Percentiles rank a stretch among this genome's conserved stretches.
phyloP scores from a whole-genome alignment of 1,140 invertebrate species.

The Gryon sp. region DNA sequence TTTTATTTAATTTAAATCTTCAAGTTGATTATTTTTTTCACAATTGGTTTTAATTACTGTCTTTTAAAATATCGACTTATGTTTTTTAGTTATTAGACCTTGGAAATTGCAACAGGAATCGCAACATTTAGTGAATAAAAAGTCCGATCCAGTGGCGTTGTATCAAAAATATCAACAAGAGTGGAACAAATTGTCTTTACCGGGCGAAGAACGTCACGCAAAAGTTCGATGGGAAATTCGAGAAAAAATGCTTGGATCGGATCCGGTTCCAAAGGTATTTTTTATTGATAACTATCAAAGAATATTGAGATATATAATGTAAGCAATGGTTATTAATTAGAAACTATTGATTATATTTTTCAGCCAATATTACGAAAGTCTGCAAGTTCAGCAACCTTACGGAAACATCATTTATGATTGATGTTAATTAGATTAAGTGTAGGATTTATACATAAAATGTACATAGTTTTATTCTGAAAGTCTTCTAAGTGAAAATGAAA shows the following conservation, averaged over 20 bases:
- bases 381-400: conserved; percentile 48
- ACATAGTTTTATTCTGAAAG: conserved; percentile 1
- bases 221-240: conserved; percentile 83
- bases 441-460: too few species aligned
- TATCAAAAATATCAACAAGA: conserved; percentile 87
- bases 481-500: too few species aligned
- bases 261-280: conserved; percentile 74
- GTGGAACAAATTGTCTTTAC: conserved; percentile 87
- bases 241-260: conserved; percentile 80
- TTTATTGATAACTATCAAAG: too few species aligned
- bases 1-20: conserved; percentile 8
- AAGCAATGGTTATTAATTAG: not conserved
- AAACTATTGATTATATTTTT: conserved; percentile 32
- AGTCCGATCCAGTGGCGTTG: conserved; percentile 85
- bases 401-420: conserved; percentile 33
- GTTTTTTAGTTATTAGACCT: conserved; percentile 79
- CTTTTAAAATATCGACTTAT: too few species aligned
- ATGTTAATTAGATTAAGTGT: conserved; percentile 1
- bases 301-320: not conserved
- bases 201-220: conserved; percentile 83
- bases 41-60: too few species aligned
- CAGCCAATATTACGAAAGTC: conserved; percentile 69
- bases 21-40: too few species aligned
- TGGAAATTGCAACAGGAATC: conserved; percentile 71
- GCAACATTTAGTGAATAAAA: conserved; percentile 71